Percentiles rank a stretch among this genome's conserved stretches.
Conservation (phyloP, 2,113 vertebrate genomes). For the Poecile atricapillus region DNA sequence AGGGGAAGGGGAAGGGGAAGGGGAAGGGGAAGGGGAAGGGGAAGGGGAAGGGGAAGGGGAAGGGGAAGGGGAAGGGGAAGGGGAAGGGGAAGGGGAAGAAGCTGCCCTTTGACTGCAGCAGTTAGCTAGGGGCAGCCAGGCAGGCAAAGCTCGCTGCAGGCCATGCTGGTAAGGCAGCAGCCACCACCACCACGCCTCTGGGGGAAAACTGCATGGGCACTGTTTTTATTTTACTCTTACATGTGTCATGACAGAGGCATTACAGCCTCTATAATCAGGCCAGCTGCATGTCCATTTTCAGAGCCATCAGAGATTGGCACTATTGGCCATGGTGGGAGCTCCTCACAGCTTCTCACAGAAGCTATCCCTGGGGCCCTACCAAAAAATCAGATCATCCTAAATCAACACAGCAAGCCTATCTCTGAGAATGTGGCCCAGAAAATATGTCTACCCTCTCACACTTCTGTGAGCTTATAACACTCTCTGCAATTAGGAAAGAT, state of each 20-base stretch:
- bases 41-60: too few species aligned
- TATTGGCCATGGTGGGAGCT: too few species aligned
- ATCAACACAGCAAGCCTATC: background rate
- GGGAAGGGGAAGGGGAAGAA: too few species aligned
- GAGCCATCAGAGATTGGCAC: too few species aligned
- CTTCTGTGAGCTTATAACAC: background rate
- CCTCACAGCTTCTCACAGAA: background rate
- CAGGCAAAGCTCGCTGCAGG: accelerated
- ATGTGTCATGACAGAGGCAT: background rate
- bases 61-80: too few species aligned
- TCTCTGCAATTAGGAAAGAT: background rate
- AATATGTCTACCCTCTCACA: background rate
- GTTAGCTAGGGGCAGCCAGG: too few species aligned
- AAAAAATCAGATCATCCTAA: background rate
- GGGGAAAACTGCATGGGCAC: background rate
- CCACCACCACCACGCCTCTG: too few species aligned
- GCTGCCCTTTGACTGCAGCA: too few species aligned
- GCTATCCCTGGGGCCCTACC: background rate
- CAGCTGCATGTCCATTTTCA: background rate
- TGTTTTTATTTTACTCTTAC: background rate
- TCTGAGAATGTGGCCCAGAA: background rate
- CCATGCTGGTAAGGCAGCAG: accelerated
- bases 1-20: too few species aligned
- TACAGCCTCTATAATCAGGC: background rate
- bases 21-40: too few species aligned